Evolutionary conservation across 1,140 invertebrate genomes (phyloP).

Genomic region (Tetramorium alpestre): DNA sequence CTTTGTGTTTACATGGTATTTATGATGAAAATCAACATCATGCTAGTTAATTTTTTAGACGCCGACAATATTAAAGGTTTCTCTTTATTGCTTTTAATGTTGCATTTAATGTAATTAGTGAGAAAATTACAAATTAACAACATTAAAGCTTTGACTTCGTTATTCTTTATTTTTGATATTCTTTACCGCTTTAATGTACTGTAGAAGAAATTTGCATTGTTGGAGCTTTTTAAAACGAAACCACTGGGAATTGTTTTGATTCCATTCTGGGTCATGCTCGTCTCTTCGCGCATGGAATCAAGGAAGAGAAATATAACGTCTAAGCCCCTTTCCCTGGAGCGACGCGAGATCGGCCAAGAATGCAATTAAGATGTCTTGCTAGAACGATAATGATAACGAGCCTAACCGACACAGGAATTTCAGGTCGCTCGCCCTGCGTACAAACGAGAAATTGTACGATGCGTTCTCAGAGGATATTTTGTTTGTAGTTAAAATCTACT

Average conservation of each 20-base stretch:
- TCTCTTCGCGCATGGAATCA: neutral
- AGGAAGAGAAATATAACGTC: slow-evolving; percentile 46
- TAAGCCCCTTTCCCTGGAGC: slow-evolving; percentile 1
- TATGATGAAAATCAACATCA: slow-evolving; percentile 21
- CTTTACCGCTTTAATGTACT: neutral
- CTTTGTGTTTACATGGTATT: slow-evolving; percentile 7
- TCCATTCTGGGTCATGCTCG: neutral
- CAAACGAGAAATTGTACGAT: slow-evolving; percentile 16
- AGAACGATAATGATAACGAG: slow-evolving; percentile 76
- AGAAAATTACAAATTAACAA: neutral
- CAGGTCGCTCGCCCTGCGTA: slow-evolving; percentile 27
- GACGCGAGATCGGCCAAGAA: slow-evolving; percentile 70
- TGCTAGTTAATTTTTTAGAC: slow-evolving; percentile 10
- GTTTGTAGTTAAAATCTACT: neutral
- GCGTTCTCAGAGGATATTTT: slow-evolving; percentile 20
- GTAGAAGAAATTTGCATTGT: neutral
- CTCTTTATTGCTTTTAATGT: neutral
- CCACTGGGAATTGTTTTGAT: neutral
- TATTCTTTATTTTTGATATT: neutral
- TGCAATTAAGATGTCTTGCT: slow-evolving; percentile 76
- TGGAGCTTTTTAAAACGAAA: slow-evolving; percentile 3
- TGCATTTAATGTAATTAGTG: slow-evolving; percentile 13
- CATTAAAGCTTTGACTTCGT: neutral
- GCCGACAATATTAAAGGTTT: neutral
- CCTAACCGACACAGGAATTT: slow-evolving; percentile 60